Base-by-base conservation (phyloP, 2,113 vertebrate species). In the Nothocercus nigrocapillus region DNA sequence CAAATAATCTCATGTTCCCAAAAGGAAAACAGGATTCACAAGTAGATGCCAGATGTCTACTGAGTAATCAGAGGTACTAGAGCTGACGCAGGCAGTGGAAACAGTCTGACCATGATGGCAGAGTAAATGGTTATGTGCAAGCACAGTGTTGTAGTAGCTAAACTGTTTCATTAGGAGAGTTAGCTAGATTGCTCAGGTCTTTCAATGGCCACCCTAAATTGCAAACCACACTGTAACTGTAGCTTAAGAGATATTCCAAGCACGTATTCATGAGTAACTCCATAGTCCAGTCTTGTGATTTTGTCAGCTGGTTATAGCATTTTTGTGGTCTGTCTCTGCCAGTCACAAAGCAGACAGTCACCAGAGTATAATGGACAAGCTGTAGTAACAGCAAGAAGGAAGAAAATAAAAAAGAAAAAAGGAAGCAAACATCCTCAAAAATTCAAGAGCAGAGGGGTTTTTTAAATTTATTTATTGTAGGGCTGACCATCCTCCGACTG, bases 191-290 rank as follows among this genome's bases (percentile, higher is more conserved):
- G 49, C 81, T 92, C 64, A 32, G 49, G 24, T 74, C 54, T 56
- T 56, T 56, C 17, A 56, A 42, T 78, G 27, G 68, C 51, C 19
- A 74, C 42, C 30, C 64, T 78, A 45, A 94, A 94, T 8, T 90
- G 51, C 58, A 90, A 92, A 68, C 61, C 68, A 61, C 36, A 51
- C 17, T 78, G 36, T 59, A 19, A 28, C 51, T 86, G 14, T 5
- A 78, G 69, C 80, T 75, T 84, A 88, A 93, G 92, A 67, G 70
- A 94, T 87, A 92, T 53, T 44, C 63, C 61, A 86, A 7, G 51
- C 73, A 76, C 64, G 6, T 45, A 30, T 75, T 38, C 61, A 19
- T 78, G 47, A 68, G 53, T 86, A 69, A 81, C 80, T 64, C 59
- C 22, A 56, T 30, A 73, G 56, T 58, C 34, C 83, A 59, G 25